A percentile compares a stretch with the other conserved stretches of the same genome.
Conservation (phyloP, 2,888 invertebrate species). For the Troglohyphantes excavatus region DNA sequence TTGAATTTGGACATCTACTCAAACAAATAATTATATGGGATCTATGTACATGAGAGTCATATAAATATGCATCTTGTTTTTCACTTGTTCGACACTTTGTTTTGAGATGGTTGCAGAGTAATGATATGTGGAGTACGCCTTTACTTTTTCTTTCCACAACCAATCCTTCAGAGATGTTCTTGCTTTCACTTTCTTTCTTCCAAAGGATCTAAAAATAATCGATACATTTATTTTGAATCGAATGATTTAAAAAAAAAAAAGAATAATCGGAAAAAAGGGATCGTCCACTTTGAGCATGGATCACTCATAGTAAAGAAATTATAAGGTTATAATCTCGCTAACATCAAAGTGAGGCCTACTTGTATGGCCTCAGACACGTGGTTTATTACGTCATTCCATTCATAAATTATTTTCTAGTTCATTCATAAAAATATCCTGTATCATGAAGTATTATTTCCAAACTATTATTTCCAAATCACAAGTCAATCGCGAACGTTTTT, state of each 20-base stretch:
- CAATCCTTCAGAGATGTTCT: background rate
- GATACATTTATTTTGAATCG: no score
- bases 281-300: no score
- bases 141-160: background rate
- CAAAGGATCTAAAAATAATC: background rate
- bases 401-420: background rate
- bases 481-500: no score
- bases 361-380: no score
- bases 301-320: no score
- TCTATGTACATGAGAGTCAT: background rate
- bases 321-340: no score
- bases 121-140: constrained; percentile 29
- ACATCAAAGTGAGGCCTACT: no score
- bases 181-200: background rate
- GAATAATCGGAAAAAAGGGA: no score
- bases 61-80: background rate
- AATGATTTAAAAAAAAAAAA: no score
- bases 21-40: background rate
- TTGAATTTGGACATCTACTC: background rate
- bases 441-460: background rate
- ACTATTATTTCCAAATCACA: background rate
- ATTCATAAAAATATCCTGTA: no score
- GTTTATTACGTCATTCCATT: background rate
- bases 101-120: background rate
- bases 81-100: background rate